phyloP scores from a whole-genome alignment of 2,113 vertebrate species.

The Hystrix cristata region DNA sequence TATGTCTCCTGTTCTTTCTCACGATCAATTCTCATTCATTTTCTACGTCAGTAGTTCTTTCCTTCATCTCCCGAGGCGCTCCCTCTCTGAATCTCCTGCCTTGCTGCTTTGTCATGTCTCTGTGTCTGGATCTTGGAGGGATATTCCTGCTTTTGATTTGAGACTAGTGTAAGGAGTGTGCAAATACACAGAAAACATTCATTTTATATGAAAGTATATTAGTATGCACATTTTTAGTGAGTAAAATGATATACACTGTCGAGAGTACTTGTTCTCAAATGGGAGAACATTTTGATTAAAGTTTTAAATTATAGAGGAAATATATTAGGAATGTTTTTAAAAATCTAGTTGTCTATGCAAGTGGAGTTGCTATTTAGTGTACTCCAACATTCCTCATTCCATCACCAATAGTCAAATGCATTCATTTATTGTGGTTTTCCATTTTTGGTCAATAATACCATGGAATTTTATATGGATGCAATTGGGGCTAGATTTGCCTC shows the following conservation, averaged over 20 bases:
- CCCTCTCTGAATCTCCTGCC: neutral
- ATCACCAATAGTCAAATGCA: neutral
- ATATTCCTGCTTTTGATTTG: neutral
- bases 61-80: neutral
- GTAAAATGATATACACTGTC: neutral
- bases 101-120: neutral
- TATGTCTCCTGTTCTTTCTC: neutral
- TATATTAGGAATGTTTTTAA: neutral
- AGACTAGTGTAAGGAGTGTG: neutral
- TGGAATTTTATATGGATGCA: neutral
- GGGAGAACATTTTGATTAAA: neutral
- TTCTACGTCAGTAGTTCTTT: neutral
- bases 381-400: neutral
- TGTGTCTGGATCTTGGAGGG: neutral
- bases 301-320: neutral
- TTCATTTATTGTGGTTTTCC: neutral
- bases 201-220: neutral
- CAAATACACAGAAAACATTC: neutral
- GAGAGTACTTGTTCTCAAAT: neutral
- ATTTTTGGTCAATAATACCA: neutral
- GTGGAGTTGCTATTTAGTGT: neutral
- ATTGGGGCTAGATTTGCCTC: neutral
- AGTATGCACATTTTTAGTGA: neutral
- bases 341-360: neutral
- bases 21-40: neutral